These are phyloP conservation scores for Papilio glaucus DNA, from an alignment of 1,140 invertebrate species.

Conservation along the genomic window DNA sequence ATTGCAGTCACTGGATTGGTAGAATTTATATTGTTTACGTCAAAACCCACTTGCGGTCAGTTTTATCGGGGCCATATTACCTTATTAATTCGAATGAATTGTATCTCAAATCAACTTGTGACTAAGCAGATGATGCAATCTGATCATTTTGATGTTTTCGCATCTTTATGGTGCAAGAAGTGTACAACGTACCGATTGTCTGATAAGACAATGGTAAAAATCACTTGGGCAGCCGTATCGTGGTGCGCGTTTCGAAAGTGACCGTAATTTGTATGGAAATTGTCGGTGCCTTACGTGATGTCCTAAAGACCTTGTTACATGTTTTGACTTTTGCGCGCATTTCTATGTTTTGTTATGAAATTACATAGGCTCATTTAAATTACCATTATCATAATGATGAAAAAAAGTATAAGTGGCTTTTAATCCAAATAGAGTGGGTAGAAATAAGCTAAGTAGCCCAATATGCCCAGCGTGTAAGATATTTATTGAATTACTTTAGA, in stretches of 20 bases:
- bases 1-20: slow-evolving; percentile 18
- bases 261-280: slow-evolving; percentile 79
- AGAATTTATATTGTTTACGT: slow-evolving; percentile 48
- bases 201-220: slow-evolving; percentile 68
- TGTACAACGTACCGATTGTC: slow-evolving; percentile 44
- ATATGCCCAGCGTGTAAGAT: too few species aligned
- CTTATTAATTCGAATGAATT: slow-evolving; percentile 62
- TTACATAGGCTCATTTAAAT: slow-evolving; percentile 4
- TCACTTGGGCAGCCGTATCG: slow-evolving; percentile 57
- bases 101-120: slow-evolving; percentile 62
- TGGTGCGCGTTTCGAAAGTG: slow-evolving; percentile 74
- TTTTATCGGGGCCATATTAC: slow-evolving; percentile 56
- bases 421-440: too few species aligned
- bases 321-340: slow-evolving; percentile 52
- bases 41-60: slow-evolving; percentile 55
- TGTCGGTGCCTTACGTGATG: slow-evolving; percentile 61
- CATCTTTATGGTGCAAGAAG: slow-evolving; percentile 36
- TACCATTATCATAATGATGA: neutral
- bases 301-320: slow-evolving; percentile 65
- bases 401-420: neutral
- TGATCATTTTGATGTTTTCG: slow-evolving; percentile 41
- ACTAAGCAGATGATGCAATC: slow-evolving; percentile 63
- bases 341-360: slow-evolving; percentile 30
- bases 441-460: too few species aligned
- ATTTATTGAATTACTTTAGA: too few species aligned